These are phyloP conservation scores for Acutogordius australiensis DNA, from an alignment of 2,888 invertebrate genomes.

Conservation along the genomic window DNA sequence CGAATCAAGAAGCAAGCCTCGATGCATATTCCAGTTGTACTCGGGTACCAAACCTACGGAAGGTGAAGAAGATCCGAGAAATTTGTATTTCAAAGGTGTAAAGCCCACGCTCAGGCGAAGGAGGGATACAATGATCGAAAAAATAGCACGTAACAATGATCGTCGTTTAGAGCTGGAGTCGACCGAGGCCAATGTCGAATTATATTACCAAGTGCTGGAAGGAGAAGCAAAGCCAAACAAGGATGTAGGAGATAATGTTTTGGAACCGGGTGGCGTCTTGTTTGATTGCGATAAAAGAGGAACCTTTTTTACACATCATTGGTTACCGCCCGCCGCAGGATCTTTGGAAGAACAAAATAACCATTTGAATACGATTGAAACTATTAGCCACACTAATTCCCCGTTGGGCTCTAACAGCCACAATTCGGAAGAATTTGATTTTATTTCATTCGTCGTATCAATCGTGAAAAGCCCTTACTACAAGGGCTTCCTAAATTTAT, in stretches of 20 bases:
- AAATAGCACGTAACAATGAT: neutral
- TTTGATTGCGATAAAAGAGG: conserved; percentile 4
- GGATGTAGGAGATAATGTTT: neutral
- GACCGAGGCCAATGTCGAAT: neutral
- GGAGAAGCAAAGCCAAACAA: neutral
- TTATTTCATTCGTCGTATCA: too few relatives aligned
- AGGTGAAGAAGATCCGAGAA: too few relatives aligned
- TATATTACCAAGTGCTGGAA: too few relatives aligned
- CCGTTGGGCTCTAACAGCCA: neutral
- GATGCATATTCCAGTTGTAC: too few relatives aligned
- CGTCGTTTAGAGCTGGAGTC: neutral
- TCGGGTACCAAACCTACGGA: neutral
- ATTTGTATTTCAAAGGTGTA: too few relatives aligned
- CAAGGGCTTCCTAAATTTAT: neutral
- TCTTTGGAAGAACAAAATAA: neutral
- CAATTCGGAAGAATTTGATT: neutral
- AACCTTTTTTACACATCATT: neutral
- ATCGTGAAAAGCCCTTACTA: too few relatives aligned
- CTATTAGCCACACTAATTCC: neutral
- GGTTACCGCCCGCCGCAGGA: neutral
- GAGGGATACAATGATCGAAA: neutral
- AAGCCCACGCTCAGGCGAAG: neutral
- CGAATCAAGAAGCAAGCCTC: neutral
- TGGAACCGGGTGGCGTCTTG: neutral
- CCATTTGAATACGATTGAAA: neutral